Evolutionary conservation across 2,888 invertebrate genomes (phyloP).

Genomic region (Torymus auratus): DNA sequence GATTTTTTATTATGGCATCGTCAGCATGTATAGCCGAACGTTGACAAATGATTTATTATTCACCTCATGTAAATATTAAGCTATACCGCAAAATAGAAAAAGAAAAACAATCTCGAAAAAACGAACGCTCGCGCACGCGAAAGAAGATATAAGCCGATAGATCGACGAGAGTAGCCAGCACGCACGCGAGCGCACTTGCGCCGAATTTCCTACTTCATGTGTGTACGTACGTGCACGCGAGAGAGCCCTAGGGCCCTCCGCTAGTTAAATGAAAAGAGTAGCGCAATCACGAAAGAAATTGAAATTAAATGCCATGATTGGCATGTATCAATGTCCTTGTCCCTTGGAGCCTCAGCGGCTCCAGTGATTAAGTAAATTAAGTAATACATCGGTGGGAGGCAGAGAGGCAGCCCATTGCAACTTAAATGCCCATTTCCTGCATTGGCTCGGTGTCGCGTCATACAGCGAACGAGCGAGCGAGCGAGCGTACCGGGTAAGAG

Average conservation of each 20-base stretch:
- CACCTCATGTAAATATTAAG: no score
- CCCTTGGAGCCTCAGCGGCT: constrained; percentile 66
- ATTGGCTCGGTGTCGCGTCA: constrained; percentile 59
- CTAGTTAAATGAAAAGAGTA: constrained; percentile 51
- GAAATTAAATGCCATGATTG: constrained; percentile 68
- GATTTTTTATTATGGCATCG: no score
- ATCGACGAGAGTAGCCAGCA: no score
- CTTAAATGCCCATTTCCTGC: constrained; percentile 76
- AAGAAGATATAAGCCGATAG: no score
- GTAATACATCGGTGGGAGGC: constrained; percentile 67
- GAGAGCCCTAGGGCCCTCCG: neutral
- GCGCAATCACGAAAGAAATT: constrained; percentile 59
- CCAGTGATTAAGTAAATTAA: constrained; percentile 72
- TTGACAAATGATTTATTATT: no score
- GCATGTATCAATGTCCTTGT: constrained; percentile 74
- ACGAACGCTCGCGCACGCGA: no score
- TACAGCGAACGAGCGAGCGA: neutral
- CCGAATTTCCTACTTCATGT: constrained; percentile 30
- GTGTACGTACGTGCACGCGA: constrained; percentile 19
- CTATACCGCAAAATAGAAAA: no score
- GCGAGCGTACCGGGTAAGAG: neutral
- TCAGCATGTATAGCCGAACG: no score
- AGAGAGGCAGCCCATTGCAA: constrained; percentile 66
- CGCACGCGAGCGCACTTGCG: constrained; percentile 2
- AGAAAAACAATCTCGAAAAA: no score